Base-by-base conservation (phyloP, 2,797 vertebrate species). In the Myotis pilosus region DNA sequence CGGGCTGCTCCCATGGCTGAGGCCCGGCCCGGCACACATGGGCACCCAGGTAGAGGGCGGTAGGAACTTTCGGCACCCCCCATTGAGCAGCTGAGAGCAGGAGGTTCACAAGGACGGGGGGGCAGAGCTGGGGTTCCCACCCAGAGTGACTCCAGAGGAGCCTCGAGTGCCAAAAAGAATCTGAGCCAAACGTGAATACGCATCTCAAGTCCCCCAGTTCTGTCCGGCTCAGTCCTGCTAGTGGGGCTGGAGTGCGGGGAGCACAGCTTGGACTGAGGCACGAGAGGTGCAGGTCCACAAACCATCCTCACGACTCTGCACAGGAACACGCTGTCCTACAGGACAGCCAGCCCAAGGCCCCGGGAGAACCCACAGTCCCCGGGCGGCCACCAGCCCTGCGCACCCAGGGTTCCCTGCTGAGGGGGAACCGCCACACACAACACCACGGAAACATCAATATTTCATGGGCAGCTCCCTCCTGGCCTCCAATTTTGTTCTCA, bases 401-500 rank as follows among this genome's bases (percentile, higher is more conserved):
- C 16, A 28, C 13, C 78, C 53, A 84, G 68, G 8, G 38, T 66
- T 86, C 55, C 79, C 81, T 2, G 69, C 71, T 83, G 17, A 96
- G 30, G 94, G 83, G 92, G 66, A 81, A 3, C 88, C 83, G 64
- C 38, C 92, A 88, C 49, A 5, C 1, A 7, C 0, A 4, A 87
- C 53, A 71, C 79, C 15, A 36, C 87, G 64, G 72, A 97, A 96
- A 57, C 89, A 93, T 96, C 95, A 96, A 91, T 97, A 97, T 96
- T 98, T 97, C 96, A 96, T 93, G 60, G 72, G 89, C 86, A 87
- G 94, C 96, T 94, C 95, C 95, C 94, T 92, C 81, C 82, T 38
- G 64, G 82, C 91, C 87, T 90, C 91, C 87, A 74, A 92, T 96
- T 93, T 41, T 22, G 66, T 96, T 96, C 91, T 94, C 78, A 92